These are phyloP conservation scores for Thymelicus lineola DNA, from an alignment of 2,888 invertebrate genomes.

Conservation along the genomic window DNA sequence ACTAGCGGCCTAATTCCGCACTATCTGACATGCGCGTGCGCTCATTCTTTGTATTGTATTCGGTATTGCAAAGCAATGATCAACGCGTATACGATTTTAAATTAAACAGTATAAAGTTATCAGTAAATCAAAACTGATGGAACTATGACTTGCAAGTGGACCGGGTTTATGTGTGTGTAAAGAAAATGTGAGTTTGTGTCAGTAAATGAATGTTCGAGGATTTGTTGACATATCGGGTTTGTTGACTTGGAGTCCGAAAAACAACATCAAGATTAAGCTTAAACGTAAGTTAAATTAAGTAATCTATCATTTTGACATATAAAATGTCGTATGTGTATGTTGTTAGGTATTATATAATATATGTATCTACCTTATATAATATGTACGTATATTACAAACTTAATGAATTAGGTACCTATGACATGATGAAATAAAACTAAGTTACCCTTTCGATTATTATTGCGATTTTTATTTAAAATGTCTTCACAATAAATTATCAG, in stretches of 20 bases:
- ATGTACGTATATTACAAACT: too few relatives aligned
- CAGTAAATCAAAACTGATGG: constrained; percentile 18
- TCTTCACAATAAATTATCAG: too few relatives aligned
- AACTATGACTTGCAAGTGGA: constrained; percentile 31
- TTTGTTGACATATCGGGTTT: constrained; percentile 77
- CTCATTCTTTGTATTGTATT: constrained; percentile 72
- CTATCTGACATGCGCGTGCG: constrained; percentile 75
- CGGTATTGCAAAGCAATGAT: constrained; percentile 34
- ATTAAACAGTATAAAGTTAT: constrained; percentile 35
- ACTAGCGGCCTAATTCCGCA: constrained; percentile 65
- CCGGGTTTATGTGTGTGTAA: constrained; percentile 53
- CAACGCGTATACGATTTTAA: constrained; percentile 30
- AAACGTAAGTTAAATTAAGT: constrained; percentile 69
- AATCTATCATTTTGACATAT: background rate
- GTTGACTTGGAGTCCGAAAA: constrained; percentile 81
- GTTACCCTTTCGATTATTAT: too few relatives aligned
- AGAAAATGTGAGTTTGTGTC: constrained; percentile 65
- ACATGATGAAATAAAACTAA: too few relatives aligned
- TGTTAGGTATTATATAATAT: background rate
- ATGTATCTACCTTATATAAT: too few relatives aligned
- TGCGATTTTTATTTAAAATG: too few relatives aligned
- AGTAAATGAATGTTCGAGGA: constrained; percentile 80
- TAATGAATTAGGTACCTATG: too few relatives aligned
- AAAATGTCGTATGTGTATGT: background rate
- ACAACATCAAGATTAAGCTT: constrained; percentile 81